Evolutionary conservation across 1,140 invertebrate genomes (phyloP), one percentile per base, ranked within the genome.

Genomic region (Melipona quadrifasciata): DNA sequence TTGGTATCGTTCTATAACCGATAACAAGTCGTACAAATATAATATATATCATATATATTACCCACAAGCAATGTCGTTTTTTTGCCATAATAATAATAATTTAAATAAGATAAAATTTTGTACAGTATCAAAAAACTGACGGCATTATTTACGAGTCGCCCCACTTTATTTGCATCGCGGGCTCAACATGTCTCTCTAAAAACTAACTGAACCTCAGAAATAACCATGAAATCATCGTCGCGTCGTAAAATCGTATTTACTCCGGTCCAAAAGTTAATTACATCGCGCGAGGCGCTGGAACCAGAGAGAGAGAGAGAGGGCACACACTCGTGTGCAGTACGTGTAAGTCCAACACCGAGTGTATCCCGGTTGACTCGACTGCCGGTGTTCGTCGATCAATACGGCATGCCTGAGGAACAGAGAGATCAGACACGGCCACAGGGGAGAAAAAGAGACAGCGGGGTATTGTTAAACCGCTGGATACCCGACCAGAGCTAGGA

Each of bases 381-480:
- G 84, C 58, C 83, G 74, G 78, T 89, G 85, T 89, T 88, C 76
- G 88, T 76, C 88, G 88, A 89, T 89, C 88, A 89, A 89, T 89
- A 89, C 81, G 34, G 72, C 79, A 86, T 74, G 88, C 80, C 80
- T 53, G 80, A 89, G 68, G 86, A 86, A 89, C 57, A 77, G 79
- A 88, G 87, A 89, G 84, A 86, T 86, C 78, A 82, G 84, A 85
- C 61, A 51, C 39, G 84, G 82, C 39, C 39, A 57, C 64, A 64
- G 78, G 34, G 72, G 57, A 64, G 79, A 71, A 74, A 31, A 19
- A 73, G 61, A 64, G 55, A 53, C 24, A 31, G 73, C 61, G 64
- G 55, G 61, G 84, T 82, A 89, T 88, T 86, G 87, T 89, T 88
- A 70, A 88, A 88, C 73, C 57, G 61, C 53, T 21, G 86, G 86